Conservation (phyloP, 2,113 vertebrate species). For the Heloderma charlesbogerti region DNA sequence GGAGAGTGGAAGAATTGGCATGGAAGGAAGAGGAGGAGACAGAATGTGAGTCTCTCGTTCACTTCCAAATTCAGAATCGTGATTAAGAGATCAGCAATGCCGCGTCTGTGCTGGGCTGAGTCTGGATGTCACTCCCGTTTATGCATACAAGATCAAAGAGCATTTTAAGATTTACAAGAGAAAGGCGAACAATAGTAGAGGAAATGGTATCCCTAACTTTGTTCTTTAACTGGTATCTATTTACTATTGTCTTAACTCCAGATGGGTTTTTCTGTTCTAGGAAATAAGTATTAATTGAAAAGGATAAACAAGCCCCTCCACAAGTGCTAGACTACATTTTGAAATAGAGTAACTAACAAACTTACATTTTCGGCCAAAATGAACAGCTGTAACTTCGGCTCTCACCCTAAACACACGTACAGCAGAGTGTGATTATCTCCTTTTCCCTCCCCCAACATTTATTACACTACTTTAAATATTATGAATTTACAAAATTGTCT, state of each 20-base stretch:
- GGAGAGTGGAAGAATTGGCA: neutral
- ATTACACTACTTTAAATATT: neutral
- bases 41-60: neutral
- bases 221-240: neutral
- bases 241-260: neutral
- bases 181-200: neutral
- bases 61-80: neutral
- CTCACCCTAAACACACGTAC: neutral
- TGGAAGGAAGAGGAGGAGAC: neutral
- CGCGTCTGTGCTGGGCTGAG: neutral
- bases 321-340: neutral
- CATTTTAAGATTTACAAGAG: neutral
- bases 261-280: slow-evolving; percentile 1
- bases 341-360: slow-evolving; percentile 10
- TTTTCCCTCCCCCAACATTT: neutral
- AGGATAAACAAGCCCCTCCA: neutral
- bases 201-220: neutral
- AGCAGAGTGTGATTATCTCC: neutral
- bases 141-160: neutral
- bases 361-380: slow-evolving; percentile 1
- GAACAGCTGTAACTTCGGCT: neutral
- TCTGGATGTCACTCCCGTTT: neutral
- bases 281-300: slow-evolving; percentile 26
- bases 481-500: neutral
- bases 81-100: neutral